phyloP scores from a whole-genome alignment of 2,113 vertebrate genomes.

The Variabilichromis moorii region DNA sequence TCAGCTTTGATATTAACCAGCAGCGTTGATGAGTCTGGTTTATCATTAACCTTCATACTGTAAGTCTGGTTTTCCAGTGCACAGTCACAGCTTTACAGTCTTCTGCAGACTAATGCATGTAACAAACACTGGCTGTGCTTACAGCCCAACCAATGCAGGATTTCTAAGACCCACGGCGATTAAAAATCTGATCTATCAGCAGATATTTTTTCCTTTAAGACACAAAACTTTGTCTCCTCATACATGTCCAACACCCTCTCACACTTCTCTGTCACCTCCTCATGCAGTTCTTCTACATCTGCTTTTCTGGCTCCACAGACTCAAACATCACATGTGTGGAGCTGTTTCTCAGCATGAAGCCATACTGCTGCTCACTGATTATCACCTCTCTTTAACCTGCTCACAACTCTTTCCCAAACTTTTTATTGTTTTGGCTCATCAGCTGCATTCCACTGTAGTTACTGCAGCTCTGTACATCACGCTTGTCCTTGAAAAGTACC shows the following conservation, averaged over 20 bases:
- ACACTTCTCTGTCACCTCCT: not conserved
- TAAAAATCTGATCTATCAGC: not conserved
- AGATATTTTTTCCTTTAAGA: not conserved
- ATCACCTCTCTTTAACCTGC: not conserved
- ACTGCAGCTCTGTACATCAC: not conserved
- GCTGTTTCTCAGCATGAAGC: not conserved
- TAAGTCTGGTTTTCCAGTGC: not conserved
- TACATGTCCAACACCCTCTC: not conserved
- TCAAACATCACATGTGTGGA: not conserved
- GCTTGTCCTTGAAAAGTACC: not conserved
- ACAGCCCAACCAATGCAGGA: not conserved
- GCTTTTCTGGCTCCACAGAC: not conserved
- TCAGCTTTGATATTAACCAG: not conserved
- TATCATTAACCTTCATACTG: not conserved
- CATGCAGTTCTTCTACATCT: not conserved
- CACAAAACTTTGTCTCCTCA: not conserved
- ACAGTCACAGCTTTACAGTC: not conserved
- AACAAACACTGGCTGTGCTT: not conserved
- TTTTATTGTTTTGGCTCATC: not conserved
- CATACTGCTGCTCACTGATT: accelerated
- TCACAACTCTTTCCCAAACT: not conserved
- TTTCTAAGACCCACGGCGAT: not conserved
- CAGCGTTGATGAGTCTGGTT: not conserved
- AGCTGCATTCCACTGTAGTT: not conserved
- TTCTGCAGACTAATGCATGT: not conserved